Percentiles rank a stretch among this genome's conserved stretches.
phyloP scores from a whole-genome alignment of 2,113 vertebrate genomes.

The Heterochromis multidens region DNA sequence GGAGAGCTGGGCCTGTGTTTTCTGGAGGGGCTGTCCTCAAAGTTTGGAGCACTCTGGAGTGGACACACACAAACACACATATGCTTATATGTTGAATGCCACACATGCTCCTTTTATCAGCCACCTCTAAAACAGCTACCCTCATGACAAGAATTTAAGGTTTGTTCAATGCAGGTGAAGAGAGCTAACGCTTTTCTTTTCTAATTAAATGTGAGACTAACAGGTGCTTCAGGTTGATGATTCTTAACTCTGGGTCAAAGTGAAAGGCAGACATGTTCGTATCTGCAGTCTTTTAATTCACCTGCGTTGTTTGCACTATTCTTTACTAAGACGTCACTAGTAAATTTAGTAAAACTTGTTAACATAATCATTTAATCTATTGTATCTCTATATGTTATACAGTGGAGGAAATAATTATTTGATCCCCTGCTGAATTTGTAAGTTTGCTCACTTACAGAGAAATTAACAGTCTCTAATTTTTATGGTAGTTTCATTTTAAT shows the following conservation, averaged over 20 bases:
- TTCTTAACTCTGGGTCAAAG: conserved; percentile 9
- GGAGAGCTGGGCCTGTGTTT: conserved; percentile 70
- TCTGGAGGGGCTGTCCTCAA: conserved; percentile 70
- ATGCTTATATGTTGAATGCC: conserved; percentile 53
- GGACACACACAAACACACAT: conserved; percentile 56
- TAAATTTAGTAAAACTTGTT: neutral
- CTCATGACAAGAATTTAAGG: conserved; percentile 9
- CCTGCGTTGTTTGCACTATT: neutral
- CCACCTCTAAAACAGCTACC: conserved; percentile 26
- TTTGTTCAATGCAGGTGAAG: conserved; percentile 9
- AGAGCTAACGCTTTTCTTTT: conserved; percentile 26
- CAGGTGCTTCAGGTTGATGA: conserved; percentile 33
- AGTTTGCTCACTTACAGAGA: too few species aligned
- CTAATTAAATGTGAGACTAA: conserved; percentile 30
- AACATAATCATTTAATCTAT: neutral
- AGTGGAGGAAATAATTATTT: too few species aligned
- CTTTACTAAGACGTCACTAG: neutral
- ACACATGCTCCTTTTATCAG: conserved; percentile 60
- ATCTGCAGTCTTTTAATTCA: neutral
- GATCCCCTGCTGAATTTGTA: too few species aligned
- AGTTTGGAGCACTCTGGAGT: conserved; percentile 77
- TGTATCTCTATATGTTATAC: neutral
- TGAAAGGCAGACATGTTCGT: neutral
- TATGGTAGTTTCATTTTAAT: too few species aligned
- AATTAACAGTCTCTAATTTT: too few species aligned